Evolutionary conservation across 2,113 vertebrate genomes (phyloP), one percentile per base, ranked within the genome.

Genomic region (Oncorhynchus masou): DNA sequence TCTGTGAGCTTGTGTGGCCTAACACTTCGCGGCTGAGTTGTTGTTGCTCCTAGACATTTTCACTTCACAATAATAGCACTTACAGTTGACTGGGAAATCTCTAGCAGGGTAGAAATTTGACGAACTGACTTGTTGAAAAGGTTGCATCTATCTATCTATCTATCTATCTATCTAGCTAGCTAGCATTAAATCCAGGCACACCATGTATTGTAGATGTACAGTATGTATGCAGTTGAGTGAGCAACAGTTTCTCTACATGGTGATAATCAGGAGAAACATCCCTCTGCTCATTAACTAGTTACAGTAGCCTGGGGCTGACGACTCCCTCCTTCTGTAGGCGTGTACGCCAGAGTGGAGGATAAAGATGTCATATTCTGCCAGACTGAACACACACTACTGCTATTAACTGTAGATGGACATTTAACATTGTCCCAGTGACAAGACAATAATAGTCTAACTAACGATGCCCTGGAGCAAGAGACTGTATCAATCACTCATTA

Each of bases 281-380:
- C 87, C 90, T 89, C 78, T 88, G 88, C 90, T 91, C 88, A 90
- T 92, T 90, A 92, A 92, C 85, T 83, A 90, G 89, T 87, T 82
- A 84, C 73, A 70, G 74, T 91, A 86, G 90, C 91, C 89, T 27
- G 66, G 70, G 90, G 91, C 90, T 86, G 87, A 87, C 76, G 13
- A 74, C 86, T 85, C 90, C 88, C 22, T 66, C 22, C 64, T 9
- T 25, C 7, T 2, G 7, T 64, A 86, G 6, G 20, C 31, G 11
- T 11, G 20, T 89, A 85, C 86, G 88, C 88, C 88, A 54, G 88
- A 76, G 79, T 81, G 78, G 85, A 54, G 86, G 87, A 92, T 91
- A 88, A 92, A 90, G 90, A 90, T 88, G 91, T 90, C 88, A 88
- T 91, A 83, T 87, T 90, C 87, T 84, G 90, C 90, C 87, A 82